Base-by-base conservation (phyloP, 2,888 invertebrate species). In the Mythimna vitellina region DNA sequence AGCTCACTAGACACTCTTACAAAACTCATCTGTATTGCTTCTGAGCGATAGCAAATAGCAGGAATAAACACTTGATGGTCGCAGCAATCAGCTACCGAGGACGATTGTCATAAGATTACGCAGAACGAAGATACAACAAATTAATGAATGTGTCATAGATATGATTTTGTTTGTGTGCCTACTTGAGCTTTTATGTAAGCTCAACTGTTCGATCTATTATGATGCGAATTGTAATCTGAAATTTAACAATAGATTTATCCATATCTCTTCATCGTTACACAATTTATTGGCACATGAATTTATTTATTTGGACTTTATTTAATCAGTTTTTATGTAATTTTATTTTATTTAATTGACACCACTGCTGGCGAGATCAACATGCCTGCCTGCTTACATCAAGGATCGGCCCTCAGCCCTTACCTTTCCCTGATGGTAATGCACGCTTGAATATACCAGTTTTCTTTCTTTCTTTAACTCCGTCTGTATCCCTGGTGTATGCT, bases 1-100 rank as follows among this genome's bases (percentile, higher is more conserved):
- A 76, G 71, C 73, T 32, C 70, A 73, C 78, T 80, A 84, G 81
- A 85, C 81, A 85, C 81, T 78, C 73, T 91, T 91, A 88, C 91
- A 89, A 92, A 89, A 91, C 83, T 86, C 80, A 72, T 83, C 80
- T 79, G 80, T 85, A 73, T 73, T 76, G 84, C 85, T 81, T 74
- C 76, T 87, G 84, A 85, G 78, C 67, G 78, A 85, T 79, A 73
- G 87, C 83, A 87, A 88, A 88, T 71, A 89, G 66, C 38, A 73
- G 71, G 70, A 60, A 85, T 77, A 88, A 88, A 90, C 78, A 90
- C 66, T 77, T 66, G 46, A 72, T 69, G 74, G 46, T 69, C 57
- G 60, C 32, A 73, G 81, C 76, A 84, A 85, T 85, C 73, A 38
- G 76, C 85, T 83, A 70, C 83, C 86, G 86, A 88, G 88, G 87